A percentile compares a stretch with the other conserved stretches of the same genome.
Conservation (phyloP, 1,140 invertebrate species). For the Samia ricini region DNA sequence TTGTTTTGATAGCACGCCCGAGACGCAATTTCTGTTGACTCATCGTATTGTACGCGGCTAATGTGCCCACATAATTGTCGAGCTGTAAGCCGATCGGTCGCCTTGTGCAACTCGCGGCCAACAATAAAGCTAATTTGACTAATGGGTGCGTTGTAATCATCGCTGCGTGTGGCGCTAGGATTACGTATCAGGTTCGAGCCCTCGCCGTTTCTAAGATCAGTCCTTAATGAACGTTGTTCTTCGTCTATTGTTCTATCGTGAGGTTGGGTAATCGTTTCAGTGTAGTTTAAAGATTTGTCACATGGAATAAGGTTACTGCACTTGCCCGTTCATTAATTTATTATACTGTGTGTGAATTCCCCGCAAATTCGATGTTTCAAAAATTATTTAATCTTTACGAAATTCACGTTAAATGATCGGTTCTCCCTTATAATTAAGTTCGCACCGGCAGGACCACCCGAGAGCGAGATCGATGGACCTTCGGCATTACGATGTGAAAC, state of each 20-base stretch:
- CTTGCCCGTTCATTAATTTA: constrained; percentile 50
- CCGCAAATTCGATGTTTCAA: constrained; percentile 52
- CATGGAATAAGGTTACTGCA: background rate
- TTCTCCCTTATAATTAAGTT: constrained; percentile 64
- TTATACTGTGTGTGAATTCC: constrained; percentile 60
- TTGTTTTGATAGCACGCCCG: constrained; percentile 74
- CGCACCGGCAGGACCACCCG: constrained; percentile 50
- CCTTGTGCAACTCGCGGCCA: constrained; percentile 59
- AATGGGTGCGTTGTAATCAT: constrained; percentile 75
- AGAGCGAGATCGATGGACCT: constrained; percentile 43
- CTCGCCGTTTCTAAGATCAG: constrained; percentile 37
- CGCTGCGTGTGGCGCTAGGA: constrained; percentile 73
- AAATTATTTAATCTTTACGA: constrained; percentile 69
- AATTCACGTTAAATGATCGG: constrained; percentile 65
- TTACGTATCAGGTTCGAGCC: constrained; percentile 55
- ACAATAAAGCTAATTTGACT: constrained; percentile 77
- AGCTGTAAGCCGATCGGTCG: constrained; percentile 63
- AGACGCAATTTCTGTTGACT: constrained; percentile 68
- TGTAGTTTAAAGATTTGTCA: background rate
- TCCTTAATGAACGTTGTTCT: constrained; percentile 57
- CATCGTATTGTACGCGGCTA: constrained; percentile 65
- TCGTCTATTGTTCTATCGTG: constrained; percentile 54
- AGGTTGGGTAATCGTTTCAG: background rate
- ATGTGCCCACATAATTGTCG: constrained; percentile 64
- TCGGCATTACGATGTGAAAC: constrained; percentile 20